phyloP scores from a whole-genome alignment of 2,888 invertebrate genomes.

The Falcaria lacertinaria region DNA sequence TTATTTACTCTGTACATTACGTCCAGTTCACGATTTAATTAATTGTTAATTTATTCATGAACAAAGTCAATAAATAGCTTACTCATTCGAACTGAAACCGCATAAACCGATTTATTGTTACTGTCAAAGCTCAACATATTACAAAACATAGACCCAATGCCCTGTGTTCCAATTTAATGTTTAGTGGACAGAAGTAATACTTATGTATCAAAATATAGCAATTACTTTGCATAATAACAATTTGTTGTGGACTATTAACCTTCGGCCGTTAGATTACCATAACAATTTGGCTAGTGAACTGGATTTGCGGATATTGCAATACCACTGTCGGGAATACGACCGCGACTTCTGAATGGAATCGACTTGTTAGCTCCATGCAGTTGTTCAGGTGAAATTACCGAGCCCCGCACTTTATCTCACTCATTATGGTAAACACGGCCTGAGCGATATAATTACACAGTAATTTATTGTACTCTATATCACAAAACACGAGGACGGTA shows the following conservation, averaged over 20 bases:
- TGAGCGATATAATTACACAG: slow-evolving; percentile 61
- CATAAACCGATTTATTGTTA: too few species aligned
- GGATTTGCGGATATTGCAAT: slow-evolving; percentile 6
- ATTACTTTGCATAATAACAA: not conserved
- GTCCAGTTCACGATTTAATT: too few species aligned
- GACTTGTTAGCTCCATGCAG: slow-evolving; percentile 4
- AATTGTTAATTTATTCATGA: too few species aligned
- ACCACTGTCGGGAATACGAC: slow-evolving; percentile 4
- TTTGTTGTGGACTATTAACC: not conserved
- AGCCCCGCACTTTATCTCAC: slow-evolving; percentile 54
- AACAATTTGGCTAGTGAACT: slow-evolving; percentile 1
- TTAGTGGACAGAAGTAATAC: not conserved
- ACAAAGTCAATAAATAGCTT: too few species aligned
- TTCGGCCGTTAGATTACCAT: slow-evolving; percentile 3
- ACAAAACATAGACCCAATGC: too few species aligned
- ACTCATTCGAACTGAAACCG: too few species aligned
- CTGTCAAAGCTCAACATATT: too few species aligned
- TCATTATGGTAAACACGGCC: slow-evolving; percentile 68
- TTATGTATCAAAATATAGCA: not conserved
- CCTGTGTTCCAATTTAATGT: too few species aligned
- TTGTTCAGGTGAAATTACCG: slow-evolving; percentile 17
- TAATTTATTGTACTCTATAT: slow-evolving; percentile 64
- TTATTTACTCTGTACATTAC: too few species aligned
- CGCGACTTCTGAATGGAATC: not conserved
- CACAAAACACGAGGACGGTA: slow-evolving; percentile 65